Evolutionary conservation across 2,113 vertebrate species (phyloP), one percentile per base, ranked within the genome.

Genomic region (Buteo buteo): DNA sequence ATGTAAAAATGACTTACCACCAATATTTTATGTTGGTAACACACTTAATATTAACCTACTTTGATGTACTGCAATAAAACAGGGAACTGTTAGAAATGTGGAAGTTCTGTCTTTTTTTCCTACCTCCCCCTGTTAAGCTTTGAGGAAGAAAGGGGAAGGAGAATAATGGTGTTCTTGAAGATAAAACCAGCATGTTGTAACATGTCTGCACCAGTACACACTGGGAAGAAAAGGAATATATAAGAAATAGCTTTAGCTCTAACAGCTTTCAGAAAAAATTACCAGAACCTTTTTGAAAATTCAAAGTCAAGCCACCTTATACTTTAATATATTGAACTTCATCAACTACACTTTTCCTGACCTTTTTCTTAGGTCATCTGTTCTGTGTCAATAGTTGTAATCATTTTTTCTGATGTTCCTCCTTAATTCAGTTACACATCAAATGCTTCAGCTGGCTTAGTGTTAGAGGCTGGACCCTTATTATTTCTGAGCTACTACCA

Each of bases 61-160:
- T 99, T 99, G 98, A 98, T 99, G 99, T 99, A 99, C 98, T 98
- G 99, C 99, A 99, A 98, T 99, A 99, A 99, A 99, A 99, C 98
- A 98, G 98, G 98, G 99, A 98, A 98, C 98, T 99, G 98, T 99
- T 99, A 98, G 98, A 98, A 97, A 85, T 81, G 86, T 32, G 92
- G 52, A 50, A 84, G 67, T 87, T 91, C 94, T 95, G 90, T 96
- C 96, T 96, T 95, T 93, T 94, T 96, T 79, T 36, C 45, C 61
- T 7, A 42, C 83, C n/a, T 71, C 28, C 58, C 45, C 52, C 1
- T 1, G 0, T 58, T 67, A 79, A 88, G 50, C 52, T 81, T 88
- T 62, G 82, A 96, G 82, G 71, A 86, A 28, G 83, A 90, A 77
- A 61, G 7, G 17, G 57, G 77, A 83, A 89, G n/a, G 40, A 34